A percentile compares a stretch with the other conserved stretches of the same genome.
These are phyloP conservation scores for Scopus umbretta DNA, from an alignment of 2,113 vertebrate genomes.

Conservation along the genomic window DNA sequence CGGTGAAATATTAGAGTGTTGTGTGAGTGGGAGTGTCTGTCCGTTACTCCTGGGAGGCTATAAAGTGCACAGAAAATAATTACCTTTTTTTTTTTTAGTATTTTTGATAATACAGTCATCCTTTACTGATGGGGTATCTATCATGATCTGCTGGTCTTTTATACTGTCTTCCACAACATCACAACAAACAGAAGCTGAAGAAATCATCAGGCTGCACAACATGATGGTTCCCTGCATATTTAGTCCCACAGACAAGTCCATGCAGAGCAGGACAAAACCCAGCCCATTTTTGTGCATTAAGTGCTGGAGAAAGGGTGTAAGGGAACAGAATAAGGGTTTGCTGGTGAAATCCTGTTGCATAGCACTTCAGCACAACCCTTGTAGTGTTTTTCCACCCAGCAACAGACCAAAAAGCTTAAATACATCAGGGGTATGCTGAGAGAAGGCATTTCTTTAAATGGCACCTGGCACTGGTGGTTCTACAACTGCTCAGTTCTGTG, in stretches of 20 bases:
- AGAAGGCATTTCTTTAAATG: neutral
- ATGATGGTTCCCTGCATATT: neutral
- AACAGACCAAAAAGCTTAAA: neutral
- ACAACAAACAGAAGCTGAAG: neutral
- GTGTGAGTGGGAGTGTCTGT: constrained; percentile 68
- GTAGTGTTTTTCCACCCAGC: neutral
- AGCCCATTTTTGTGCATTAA: neutral
- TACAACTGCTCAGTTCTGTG: neutral
- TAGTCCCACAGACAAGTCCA: neutral
- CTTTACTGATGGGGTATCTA: neutral
- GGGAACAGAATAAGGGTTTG: neutral
- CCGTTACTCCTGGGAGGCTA: constrained; percentile 38
- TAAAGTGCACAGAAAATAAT: constrained; percentile 74
- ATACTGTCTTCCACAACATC: neutral
- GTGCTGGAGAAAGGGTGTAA: neutral
- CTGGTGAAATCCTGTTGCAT: neutral
- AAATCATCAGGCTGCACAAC: neutral
- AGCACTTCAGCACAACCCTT: neutral
- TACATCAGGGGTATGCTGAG: neutral
- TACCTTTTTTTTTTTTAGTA: neutral
- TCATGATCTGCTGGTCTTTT: neutral
- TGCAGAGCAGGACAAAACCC: neutral
- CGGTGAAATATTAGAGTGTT: constrained; percentile 70
- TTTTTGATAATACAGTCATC: constrained; percentile 24
- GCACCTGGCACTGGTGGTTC: neutral